These are phyloP conservation scores for Micoletzkya japonica DNA, from an alignment of 2,888 invertebrate species.

Conservation along the genomic window DNA sequence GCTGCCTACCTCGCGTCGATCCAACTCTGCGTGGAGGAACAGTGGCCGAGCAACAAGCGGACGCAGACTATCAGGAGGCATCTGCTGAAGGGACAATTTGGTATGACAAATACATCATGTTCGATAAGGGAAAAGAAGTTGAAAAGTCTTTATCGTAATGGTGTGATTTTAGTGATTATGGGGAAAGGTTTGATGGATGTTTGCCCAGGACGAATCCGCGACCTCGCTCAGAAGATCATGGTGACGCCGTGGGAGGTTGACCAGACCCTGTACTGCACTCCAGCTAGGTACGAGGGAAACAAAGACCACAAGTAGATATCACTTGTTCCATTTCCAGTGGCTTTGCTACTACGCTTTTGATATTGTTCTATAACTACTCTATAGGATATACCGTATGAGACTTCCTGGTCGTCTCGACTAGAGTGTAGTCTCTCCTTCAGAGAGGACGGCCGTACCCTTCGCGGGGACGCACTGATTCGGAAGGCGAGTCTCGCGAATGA, in stretches of 20 bases:
- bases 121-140: no score
- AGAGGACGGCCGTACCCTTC: no score
- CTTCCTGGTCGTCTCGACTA: no score
- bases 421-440: no score
- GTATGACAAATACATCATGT: slow-evolving; percentile 27
- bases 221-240: slow-evolving; percentile 63
- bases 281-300: slow-evolving; percentile 41
- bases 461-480: no score
- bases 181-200: neutral
- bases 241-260: slow-evolving; percentile 64
- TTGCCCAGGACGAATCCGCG: slow-evolving; percentile 56
- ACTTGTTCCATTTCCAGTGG: no score
- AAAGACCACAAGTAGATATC: no score
- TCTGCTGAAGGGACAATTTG: slow-evolving; percentile 62
- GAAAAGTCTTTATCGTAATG: no score
- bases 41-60: slow-evolving; percentile 65
- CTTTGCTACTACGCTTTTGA: no score
- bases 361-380: no score
- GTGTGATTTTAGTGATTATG: neutral
- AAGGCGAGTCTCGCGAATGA: no score
- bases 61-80: slow-evolving; percentile 62
- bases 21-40: slow-evolving; percentile 72
- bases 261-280: slow-evolving; percentile 56
- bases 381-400: no score
- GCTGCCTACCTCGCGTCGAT: slow-evolving; percentile 73